Percentiles rank a stretch among this genome's conserved stretches.
These are phyloP conservation scores for Brenthis ino DNA, from an alignment of 2,888 invertebrate species.

Conservation along the genomic window DNA sequence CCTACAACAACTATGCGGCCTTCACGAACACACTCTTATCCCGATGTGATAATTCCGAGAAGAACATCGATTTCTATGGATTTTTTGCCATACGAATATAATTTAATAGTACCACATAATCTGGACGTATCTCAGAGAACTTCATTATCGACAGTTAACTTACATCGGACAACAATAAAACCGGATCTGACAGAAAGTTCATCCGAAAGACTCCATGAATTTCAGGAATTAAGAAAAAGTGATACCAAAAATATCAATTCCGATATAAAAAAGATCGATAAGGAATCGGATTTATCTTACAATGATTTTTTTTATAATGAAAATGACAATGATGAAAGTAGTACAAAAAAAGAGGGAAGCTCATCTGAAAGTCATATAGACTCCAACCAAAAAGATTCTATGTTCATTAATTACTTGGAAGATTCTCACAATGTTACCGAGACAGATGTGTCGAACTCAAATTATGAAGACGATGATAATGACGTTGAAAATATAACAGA, in stretches of 20 bases:
- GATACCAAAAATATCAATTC: conserved; percentile 39
- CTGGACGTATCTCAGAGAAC: conserved; percentile 10
- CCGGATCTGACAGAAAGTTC: conserved; percentile 12
- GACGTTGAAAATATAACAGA: conserved; percentile 46
- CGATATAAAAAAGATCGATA: conserved; percentile 37
- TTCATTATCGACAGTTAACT: not conserved
- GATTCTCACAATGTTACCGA: conserved; percentile 37
- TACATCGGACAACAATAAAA: conserved; percentile 18
- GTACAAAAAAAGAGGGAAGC: conserved; percentile 22
- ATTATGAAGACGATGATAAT: conserved; percentile 34
- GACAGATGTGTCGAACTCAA: conserved; percentile 18
- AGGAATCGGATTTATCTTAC: conserved; percentile 53
- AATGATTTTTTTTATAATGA: conserved; percentile 59
- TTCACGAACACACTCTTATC: conserved; percentile 47
- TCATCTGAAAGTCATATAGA: conserved; percentile 25
- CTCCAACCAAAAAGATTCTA: conserved; percentile 13
- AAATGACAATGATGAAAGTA: conserved; percentile 45
- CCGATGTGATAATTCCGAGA: conserved; percentile 46
- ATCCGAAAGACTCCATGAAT: not conserved
- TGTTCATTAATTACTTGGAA: conserved; percentile 24
- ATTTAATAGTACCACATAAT: conserved; percentile 5
- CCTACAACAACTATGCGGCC: conserved; percentile 42
- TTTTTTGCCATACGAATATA: conserved; percentile 42
- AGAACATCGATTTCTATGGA: conserved; percentile 49
- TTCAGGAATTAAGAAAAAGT: conserved; percentile 16